A percentile compares a stretch with the other conserved stretches of the same genome.
Conservation (phyloP, 2,888 invertebrate species). For the Aquatica leii region DNA sequence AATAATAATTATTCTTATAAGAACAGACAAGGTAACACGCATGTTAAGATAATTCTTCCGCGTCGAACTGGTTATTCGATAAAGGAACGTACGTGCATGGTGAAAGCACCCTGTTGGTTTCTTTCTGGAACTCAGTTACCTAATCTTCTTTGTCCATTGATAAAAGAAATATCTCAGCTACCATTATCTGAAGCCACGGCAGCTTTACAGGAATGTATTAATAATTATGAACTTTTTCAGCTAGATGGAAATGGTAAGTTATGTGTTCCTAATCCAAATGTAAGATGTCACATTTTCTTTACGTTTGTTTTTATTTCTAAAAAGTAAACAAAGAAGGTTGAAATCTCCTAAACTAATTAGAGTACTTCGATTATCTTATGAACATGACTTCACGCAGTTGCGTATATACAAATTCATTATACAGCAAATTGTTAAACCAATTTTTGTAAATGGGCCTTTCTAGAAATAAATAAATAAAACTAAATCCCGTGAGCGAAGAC, state of each 20-base stretch:
- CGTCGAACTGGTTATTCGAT: neutral
- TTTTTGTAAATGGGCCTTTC: too few relatives aligned
- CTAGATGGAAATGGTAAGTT: neutral
- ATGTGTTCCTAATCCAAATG: neutral
- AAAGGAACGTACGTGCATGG: constrained; percentile 1
- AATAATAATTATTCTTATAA: neutral
- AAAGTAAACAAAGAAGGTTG: too few relatives aligned
- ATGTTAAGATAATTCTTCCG: neutral
- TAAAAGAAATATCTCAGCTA: neutral
- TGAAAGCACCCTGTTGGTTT: neutral
- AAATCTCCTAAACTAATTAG: too few relatives aligned
- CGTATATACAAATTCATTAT: too few relatives aligned
- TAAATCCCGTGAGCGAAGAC: too few relatives aligned
- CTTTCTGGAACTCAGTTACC: neutral
- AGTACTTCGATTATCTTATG: too few relatives aligned
- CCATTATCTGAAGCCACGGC: constrained; percentile 1
- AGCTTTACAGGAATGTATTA: constrained; percentile 5
- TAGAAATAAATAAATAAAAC: too few relatives aligned
- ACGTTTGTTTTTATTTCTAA: too few relatives aligned
- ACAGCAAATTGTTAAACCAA: too few relatives aligned
- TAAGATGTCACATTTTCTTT: neutral
- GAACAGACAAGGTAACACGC: neutral
- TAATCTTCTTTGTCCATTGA: neutral
- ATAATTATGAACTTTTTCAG: neutral
- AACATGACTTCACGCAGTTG: too few relatives aligned